A percentile compares a stretch with the other conserved stretches of the same genome.
Conservation (phyloP, 2,113 vertebrate genomes). For the Aix galericulata region DNA sequence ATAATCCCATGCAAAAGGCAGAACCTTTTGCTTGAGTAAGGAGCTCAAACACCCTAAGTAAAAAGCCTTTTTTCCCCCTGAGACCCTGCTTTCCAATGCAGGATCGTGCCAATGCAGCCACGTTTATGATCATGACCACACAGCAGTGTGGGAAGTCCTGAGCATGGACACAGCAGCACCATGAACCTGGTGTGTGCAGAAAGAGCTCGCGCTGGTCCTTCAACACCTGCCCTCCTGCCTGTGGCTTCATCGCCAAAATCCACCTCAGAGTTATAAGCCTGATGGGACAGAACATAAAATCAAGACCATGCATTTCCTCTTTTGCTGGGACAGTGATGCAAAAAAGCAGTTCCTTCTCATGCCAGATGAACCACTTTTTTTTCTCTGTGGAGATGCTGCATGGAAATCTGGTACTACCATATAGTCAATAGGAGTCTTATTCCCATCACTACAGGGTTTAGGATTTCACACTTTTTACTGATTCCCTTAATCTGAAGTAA, state of each 20-base stretch:
- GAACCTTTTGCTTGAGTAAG: not conserved
- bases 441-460: not conserved
- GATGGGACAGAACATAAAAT: not conserved
- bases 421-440: not conserved
- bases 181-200: not conserved
- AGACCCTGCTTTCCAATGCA: not conserved
- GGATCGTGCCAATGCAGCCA: not conserved
- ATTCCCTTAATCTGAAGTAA: slow-evolving; percentile 11
- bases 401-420: not conserved
- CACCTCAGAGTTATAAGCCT: not conserved
- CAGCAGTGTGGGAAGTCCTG: not conserved
- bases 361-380: not conserved
- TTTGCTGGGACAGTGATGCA: not conserved
- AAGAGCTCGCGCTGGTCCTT: not conserved
- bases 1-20: not conserved
- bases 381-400: not conserved
- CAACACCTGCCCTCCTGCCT: not conserved
- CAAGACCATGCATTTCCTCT: not conserved
- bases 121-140: not conserved
- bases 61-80: not conserved
- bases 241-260: not conserved
- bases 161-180: not conserved
- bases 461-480: not conserved
- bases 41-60: not conserved
- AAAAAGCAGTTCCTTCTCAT: not conserved